Percentiles rank a stretch among this genome's conserved stretches.
phyloP scores from a whole-genome alignment of 2,797 vertebrate species.

The Urosaurus nigricauda region DNA sequence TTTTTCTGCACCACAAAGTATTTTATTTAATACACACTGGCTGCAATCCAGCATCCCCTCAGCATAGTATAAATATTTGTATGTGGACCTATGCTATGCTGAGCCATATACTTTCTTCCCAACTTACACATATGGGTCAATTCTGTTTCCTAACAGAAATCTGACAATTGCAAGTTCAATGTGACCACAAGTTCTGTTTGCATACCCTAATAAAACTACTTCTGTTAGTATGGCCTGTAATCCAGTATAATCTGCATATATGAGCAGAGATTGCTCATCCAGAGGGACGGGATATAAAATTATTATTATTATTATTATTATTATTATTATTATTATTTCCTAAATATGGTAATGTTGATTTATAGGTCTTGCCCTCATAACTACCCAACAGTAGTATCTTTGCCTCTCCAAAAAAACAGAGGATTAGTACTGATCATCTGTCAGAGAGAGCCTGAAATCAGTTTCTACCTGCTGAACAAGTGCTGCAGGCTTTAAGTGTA shows the following conservation, averaged over 20 bases:
- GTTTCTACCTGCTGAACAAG: neutral
- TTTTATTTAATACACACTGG: neutral
- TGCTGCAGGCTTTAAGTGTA: neutral
- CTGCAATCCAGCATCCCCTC: too few relatives aligned
- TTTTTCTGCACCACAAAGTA: neutral
- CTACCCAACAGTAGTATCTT: too few relatives aligned
- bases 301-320: too few relatives aligned
- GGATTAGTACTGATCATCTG: neutral
- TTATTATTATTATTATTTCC: too few relatives aligned
- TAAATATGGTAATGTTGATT: neutral
- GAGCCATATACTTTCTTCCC: too few relatives aligned
- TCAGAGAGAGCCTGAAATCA: neutral
- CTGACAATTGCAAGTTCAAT: neutral
- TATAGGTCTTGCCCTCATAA: neutral
- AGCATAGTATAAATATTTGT: too few relatives aligned
- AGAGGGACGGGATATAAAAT: too few relatives aligned
- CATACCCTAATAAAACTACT: neutral
- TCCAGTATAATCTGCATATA: neutral
- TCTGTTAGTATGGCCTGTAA: neutral
- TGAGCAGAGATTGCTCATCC: too few relatives aligned
- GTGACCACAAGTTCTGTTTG: neutral
- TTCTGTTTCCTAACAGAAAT: too few relatives aligned
- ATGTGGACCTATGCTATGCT: too few relatives aligned
- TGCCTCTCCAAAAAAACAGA: neutral
- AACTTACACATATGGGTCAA: too few relatives aligned